A percentile compares a stretch with the other conserved stretches of the same genome.
These are phyloP conservation scores for Rattus rattus DNA, from an alignment of 2,113 vertebrate genomes.

Conservation along the genomic window DNA sequence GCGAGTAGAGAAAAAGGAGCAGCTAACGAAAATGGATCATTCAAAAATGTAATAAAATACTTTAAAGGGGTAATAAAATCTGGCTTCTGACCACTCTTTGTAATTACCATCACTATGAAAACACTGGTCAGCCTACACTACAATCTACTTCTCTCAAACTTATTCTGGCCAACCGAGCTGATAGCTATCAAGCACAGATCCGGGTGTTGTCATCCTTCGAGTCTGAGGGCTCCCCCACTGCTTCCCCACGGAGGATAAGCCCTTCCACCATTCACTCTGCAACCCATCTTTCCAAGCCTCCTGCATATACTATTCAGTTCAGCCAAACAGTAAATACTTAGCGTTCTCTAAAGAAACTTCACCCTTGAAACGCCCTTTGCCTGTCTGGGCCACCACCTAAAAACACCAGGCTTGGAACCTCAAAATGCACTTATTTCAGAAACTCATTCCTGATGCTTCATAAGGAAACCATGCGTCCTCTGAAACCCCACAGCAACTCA, in stretches of 20 bases:
- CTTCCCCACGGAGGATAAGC: neutral
- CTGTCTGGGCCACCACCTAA: neutral
- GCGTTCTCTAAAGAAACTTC: conserved; percentile 47
- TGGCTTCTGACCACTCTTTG: neutral
- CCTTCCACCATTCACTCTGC: neutral
- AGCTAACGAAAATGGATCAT: neutral
- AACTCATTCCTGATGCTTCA: neutral
- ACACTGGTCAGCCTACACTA: neutral
- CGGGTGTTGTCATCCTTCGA: neutral
- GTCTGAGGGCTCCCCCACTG: neutral
- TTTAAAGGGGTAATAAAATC: neutral
- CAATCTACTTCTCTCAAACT: conserved; percentile 19
- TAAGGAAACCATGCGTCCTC: neutral
- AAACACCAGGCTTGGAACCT: neutral
- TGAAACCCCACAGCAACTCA: neutral
- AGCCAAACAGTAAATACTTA: conserved; percentile 5
- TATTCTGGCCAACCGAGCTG: neutral
- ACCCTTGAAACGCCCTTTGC: conserved; percentile 77
- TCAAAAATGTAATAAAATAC: neutral
- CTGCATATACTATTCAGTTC: neutral
- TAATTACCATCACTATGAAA: neutral
- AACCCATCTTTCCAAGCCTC: neutral
- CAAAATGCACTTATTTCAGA: conserved; percentile 15
- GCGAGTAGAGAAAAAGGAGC: conserved; percentile 24
- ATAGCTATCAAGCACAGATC: neutral